These are phyloP conservation scores for Aviceda subcristata DNA, from an alignment of 2,113 vertebrate genomes.

Conservation along the genomic window DNA sequence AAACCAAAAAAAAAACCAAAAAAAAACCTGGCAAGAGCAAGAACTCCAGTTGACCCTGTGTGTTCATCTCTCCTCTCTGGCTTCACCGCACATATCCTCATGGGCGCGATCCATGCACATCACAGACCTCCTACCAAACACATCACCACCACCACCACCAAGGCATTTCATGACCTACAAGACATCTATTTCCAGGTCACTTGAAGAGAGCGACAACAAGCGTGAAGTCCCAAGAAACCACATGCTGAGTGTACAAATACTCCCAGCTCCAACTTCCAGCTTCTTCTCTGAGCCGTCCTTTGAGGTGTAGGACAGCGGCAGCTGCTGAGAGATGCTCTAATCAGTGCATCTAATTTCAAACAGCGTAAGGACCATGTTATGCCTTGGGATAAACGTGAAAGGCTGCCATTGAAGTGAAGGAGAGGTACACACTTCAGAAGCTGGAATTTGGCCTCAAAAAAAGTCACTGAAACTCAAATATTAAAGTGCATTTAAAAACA, in stretches of 20 bases:
- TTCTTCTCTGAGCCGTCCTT: background rate
- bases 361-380: background rate
- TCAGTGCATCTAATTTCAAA: conserved; percentile 39
- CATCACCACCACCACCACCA: background rate
- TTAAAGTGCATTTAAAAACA: conserved; percentile 48
- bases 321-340: background rate
- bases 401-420: conserved; percentile 3
- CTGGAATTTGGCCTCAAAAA: background rate
- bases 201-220: background rate
- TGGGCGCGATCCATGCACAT: fast-evolving
- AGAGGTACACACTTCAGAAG: conserved; percentile 17
- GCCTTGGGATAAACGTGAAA: conserved; percentile 19
- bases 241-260: background rate
- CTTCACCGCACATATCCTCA: background rate
- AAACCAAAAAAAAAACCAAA: background rate
- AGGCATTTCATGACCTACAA: background rate
- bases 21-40: background rate
- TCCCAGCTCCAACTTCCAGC: background rate
- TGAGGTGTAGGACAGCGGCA: background rate
- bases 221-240: background rate
- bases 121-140: background rate
- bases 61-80: background rate
- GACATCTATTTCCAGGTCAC: background rate
- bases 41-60: background rate
- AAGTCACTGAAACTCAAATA: background rate